Percentiles rank a stretch among this genome's conserved stretches.
These are phyloP conservation scores for Umimayanthus kanabou DNA, from an alignment of 92 coral and sea anemone species.

Conservation along the genomic window DNA sequence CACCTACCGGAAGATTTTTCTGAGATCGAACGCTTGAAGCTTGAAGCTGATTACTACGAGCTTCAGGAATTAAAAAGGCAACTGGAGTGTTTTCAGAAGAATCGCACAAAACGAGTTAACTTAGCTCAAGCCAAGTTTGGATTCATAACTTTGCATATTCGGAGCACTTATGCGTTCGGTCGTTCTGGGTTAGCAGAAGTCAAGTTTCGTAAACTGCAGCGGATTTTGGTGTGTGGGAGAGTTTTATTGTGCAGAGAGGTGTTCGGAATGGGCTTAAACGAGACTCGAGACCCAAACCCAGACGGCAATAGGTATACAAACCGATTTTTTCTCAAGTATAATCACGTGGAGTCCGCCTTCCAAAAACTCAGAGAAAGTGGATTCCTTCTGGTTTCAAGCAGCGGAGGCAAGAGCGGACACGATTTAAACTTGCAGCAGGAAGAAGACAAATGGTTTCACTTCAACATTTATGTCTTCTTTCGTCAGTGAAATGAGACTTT, in stretches of 20 bases:
- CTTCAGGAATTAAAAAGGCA: slow-evolving; percentile 67
- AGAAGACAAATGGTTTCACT: slow-evolving; percentile 92
- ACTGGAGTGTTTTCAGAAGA: slow-evolving; percentile 61
- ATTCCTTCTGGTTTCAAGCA: slow-evolving; percentile 69
- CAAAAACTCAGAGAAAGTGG: slow-evolving; percentile 72
- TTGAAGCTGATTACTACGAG: slow-evolving; percentile 87
- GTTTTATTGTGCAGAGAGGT: slow-evolving; percentile 89
- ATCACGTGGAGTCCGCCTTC: slow-evolving; percentile 86
- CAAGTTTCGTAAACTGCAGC: slow-evolving; percentile 86
- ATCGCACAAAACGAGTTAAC: slow-evolving; percentile 51
- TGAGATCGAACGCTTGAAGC: slow-evolving; percentile 75
- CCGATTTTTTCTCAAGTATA: slow-evolving; percentile 84
- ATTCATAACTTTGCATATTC: slow-evolving; percentile 77
- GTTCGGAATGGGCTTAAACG: slow-evolving; percentile 79
- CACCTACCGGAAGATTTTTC: slow-evolving; percentile 79
- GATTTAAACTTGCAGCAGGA: slow-evolving; percentile 55
- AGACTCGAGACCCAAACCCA: slow-evolving; percentile 85
- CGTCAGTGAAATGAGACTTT: slow-evolving; percentile 46
- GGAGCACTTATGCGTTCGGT: slow-evolving; percentile 88
- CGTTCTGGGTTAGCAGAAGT: slow-evolving; percentile 85
- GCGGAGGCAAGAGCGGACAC: slow-evolving; percentile 80
- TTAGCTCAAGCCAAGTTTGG: slow-evolving; percentile 69
- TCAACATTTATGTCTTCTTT: slow-evolving; percentile 73
- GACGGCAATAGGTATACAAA: slow-evolving; percentile 83
- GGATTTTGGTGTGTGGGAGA: slow-evolving; percentile 83